Conservation (phyloP, 2,113 vertebrate species). For the Tupaia tana region DNA sequence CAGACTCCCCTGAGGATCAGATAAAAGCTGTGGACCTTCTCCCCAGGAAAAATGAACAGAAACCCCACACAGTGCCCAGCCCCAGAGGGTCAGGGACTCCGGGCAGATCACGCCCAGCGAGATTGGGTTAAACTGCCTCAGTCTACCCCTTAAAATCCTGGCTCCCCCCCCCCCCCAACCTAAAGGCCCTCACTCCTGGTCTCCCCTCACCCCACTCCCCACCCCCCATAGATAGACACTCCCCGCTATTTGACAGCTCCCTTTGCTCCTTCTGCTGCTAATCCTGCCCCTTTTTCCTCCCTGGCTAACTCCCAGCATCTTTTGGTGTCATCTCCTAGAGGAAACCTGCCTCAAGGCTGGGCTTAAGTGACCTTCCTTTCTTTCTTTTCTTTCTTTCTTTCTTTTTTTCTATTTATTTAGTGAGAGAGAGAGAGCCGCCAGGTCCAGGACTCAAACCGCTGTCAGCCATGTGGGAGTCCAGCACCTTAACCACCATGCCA, state of each 20-base stretch:
- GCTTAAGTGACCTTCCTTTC: background rate
- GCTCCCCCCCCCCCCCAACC: background rate
- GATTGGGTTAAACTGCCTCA: background rate
- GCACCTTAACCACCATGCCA: too few species aligned
- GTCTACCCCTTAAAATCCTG: background rate
- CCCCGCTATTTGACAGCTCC: background rate
- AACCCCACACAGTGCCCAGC: background rate
- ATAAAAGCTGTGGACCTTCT: background rate
- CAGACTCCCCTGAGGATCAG: background rate
- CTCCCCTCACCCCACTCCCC: too few species aligned
- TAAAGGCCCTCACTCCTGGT: background rate
- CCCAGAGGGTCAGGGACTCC: background rate
- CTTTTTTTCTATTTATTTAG: too few species aligned
- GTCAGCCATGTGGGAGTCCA: too few species aligned
- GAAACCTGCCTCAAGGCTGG: slow-evolving; percentile 7
- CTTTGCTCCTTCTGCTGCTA: background rate
- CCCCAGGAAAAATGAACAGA: background rate
- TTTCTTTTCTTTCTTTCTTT: too few species aligned
- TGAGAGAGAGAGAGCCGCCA: too few species aligned
- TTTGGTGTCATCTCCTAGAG: background rate
- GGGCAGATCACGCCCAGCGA: background rate
- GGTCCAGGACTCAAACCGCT: too few species aligned
- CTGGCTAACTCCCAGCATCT: background rate
- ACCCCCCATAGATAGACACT: background rate
- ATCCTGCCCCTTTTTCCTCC: background rate